Percentiles rank a stretch among this genome's conserved stretches.
Conservation (phyloP, 2,888 invertebrate species). For the Cheilosia grossa region DNA sequence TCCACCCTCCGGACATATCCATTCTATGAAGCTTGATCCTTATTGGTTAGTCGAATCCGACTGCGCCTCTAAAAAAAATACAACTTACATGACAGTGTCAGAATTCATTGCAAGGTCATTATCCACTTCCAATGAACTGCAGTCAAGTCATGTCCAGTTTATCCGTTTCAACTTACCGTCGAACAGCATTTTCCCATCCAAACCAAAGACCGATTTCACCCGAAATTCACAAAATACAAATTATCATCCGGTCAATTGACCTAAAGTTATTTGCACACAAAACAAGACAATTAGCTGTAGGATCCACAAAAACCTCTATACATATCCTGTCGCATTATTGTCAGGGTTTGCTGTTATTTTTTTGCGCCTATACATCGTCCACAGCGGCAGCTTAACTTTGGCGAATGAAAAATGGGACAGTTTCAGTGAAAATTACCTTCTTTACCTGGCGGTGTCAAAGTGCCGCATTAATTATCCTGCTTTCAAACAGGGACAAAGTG, state of each 20-base stretch:
- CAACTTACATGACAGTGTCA: not conserved
- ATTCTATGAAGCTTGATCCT: no score
- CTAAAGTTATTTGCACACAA: slow-evolving; percentile 55
- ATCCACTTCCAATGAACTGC: not conserved
- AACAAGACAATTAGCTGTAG: slow-evolving; percentile 60
- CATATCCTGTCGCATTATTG: slow-evolving; percentile 50
- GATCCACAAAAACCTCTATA: slow-evolving; percentile 25
- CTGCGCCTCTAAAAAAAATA: no score
- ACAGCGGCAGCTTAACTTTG: slow-evolving; percentile 9
- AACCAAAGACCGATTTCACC: slow-evolving; percentile 8
- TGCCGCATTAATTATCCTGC: slow-evolving; percentile 74
- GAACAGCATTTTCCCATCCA: slow-evolving; percentile 26
- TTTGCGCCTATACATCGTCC: not conserved
- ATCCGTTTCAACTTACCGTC: slow-evolving; percentile 45
- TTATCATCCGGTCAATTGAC: slow-evolving; percentile 61
- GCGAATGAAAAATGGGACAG: slow-evolving; percentile 59
- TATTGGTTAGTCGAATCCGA: no score
- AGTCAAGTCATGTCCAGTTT: not conserved
- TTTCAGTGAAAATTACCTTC: slow-evolving; percentile 69
- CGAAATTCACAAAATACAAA: slow-evolving; percentile 47
- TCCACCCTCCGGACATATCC: no score
- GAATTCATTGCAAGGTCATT: slow-evolving; percentile 2
- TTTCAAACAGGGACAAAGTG: slow-evolving; percentile 72
- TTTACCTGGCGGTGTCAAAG: slow-evolving; percentile 71
- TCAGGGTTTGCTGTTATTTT: not conserved